Evolutionary conservation across 2,888 invertebrate genomes (phyloP), one percentile per base, ranked within the genome.

Genomic region (Athalia rosae): DNA sequence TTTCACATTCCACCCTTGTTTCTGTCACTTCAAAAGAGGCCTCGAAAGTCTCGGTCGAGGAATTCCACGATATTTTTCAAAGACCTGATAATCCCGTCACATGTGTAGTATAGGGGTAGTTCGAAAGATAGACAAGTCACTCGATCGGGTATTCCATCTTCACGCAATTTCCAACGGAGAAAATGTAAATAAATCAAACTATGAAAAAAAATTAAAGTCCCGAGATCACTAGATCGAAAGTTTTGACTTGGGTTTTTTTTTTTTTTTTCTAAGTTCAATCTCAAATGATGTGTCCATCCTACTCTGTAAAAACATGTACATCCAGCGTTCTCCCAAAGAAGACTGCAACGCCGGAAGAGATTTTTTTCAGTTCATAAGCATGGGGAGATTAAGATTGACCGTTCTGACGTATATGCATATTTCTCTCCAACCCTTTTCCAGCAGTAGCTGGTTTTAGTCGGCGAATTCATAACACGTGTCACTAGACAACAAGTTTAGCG

Each of bases 1-100:
- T n/a, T 41, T 28, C 67, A 6, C 67, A 67, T 53, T 67, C 53
- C 53, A 50, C 67, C 28, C 67, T 67, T 67, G 67, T 67, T 41
- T 67, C 28, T 50, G 41, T 11, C 67, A 50, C 50, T 67, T 53
- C 67, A 15, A 67, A 67, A 48, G 64, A 64, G 53, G 67, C 53
- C 48, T 50, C n/a, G 53, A 28, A 7, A n/a, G 11, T 15, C 53
- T 15, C 4, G 41, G 67, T 50, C 11, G 28, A n/a, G 50, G 53
- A 67, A 50, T 67, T 48, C 50, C 28, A 41, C 15, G 50, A 50
- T 50, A 50, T 50, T 28, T 53, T 28, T 50, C 50, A 28, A 53
- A 67, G 50, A 41, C 53, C 28, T 67, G 50, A 67, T 48, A 28
- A 50, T 53, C 6, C 11, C 67, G 28, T 28, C 53, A 50, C 50